Base-by-base conservation (phyloP, 1,140 invertebrate species). In the Drosophila subpulchrella region DNA sequence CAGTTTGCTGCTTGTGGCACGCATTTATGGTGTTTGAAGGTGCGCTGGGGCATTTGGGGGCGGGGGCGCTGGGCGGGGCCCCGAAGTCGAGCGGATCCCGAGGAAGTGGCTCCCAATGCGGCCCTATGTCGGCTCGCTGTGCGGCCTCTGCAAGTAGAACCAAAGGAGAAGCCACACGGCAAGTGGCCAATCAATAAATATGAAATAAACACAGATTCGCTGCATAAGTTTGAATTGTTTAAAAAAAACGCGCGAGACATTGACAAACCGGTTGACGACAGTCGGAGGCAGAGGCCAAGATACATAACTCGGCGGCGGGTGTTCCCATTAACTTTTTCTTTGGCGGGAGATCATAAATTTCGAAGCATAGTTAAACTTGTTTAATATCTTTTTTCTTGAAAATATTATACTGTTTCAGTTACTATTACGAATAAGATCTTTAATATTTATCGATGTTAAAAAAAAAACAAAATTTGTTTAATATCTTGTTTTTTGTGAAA, bases 21-120 rank as follows among this genome's bases (percentile, higher is more conserved):
- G 90, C 90, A 91, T 91, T 91, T 91, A 91, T 90, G 81, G 68
- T 78, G 79, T 70, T 91, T 91, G 44, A 65, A 81, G 77, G 65
- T 81, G 80, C 85, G 65, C 73, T 73, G 70, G 57, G 85, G 84
- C 84, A 89, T 89, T 82, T 63, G 68, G 56, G 74, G 73, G 48
- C 56, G 46, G 39, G 50, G 47, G 66, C 42, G 24, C 32, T 51
- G 41, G 44, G 32, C 10, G 38, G 30, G 30, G 11, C 48, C 63
- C 58, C 47, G n/a, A 48, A 30, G 27, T 27, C 44, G 20, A 17
- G 17, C 47, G 56, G 56, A 32, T 50, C 8, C 36, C 42, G 17
- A 10, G 42, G 34, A 17, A 53, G 30, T 24, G 7, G 13, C 39
- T 48, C 48, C 36, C 55, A 24, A 24, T 30, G 38, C 44, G 47